Evolutionary conservation across 1,140 invertebrate genomes (phyloP), one percentile per base, ranked within the genome.

Genomic region (Andrena cerasifolii): DNA sequence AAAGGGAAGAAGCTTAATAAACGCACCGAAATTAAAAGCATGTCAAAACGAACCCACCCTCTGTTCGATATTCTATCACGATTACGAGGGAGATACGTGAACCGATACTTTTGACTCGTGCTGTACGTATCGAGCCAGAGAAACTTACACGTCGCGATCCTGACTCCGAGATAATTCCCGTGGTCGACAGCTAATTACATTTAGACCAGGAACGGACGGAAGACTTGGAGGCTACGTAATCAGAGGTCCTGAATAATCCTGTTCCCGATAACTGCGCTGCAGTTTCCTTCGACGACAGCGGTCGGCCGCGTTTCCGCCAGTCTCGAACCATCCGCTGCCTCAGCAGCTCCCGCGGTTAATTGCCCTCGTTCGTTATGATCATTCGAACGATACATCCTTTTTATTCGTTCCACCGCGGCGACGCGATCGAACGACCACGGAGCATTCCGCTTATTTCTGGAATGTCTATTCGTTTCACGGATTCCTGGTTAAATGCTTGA

Each of bases 201-300:
- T 89, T 84, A 87, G 85, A 83, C 81, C 83, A 77, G 78, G 70
- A 86, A 70, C 79, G 85, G 84, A 78, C 79, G 82, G 82, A 81
- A 84, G 85, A 77, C 77, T 87, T 72, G 16, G 80, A 80, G 83
- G 83, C 85, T 87, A 85, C 83, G 83, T 88, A 88, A 88, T 89
- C 84, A 85, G 83, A 87, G 89, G 85, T 88, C 73, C 72, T 58
- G 78, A 88, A 90, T 88, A 88, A 89, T 90, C 88, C 87, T 84
- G 87, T 89, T 89, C 79, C 80, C 84, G 80, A 87, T 89, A 82
- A 80, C 82, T 68, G 79, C 80, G 36, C 31, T 56, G 83, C 73
- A 85, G 73, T 70, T 84, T 84, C 78, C 79, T 70, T 33, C 62
- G 62, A 12, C 53, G 66, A 43, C 36, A 58, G 16, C 40, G 66